Evolutionary conservation across 2,888 invertebrate species (phyloP), one percentile per base, ranked within the genome.

Genomic region (Reticulitermes lucifugus): DNA sequence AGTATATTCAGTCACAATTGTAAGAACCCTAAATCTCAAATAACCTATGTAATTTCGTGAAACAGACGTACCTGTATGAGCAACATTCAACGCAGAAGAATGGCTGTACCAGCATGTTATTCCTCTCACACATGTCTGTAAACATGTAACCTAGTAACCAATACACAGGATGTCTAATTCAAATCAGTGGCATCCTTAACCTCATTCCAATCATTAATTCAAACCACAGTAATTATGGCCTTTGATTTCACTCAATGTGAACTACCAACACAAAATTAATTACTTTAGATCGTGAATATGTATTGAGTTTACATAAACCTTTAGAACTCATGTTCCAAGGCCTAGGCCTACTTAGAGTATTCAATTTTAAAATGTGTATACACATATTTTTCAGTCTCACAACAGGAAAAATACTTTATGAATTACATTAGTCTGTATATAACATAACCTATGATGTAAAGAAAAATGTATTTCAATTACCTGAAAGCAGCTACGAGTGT

Each of bases 331-430:
- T n/a, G 9, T 4, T 77, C 22, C 77, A 46, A 77, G 46, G 51
- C n/a, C 77, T 77, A 77, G 46, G 51, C 10, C 43, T 77, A 77
- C 41, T 12, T 46, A 46, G 2, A n/a, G 41, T 41, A 73, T 29
- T 21, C 10, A 35, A 4, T 12, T 73, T 73, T 35, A 41, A 6
- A 35, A 77, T 46, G n/a, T 22, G 3, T 4, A 77, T 12, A 46
- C 35, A 77, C 77, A 77, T 77, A 73, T 41, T 77, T 35, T 43
- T 77, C 77, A 77, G 77, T 77, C 77, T 77, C 77, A 77, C 4
- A 4, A 2, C 35, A 35, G 35, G 1, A 35, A 35, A 77, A 51
- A 77, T n/a, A 77, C 25, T 9, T 46, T 51, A 77, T 46, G 21
- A 21, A 35, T 41, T 41, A 12, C 22, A 35, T 73, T 73, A 41